These are phyloP conservation scores for Bryconaethiops microstoma DNA, from an alignment of 2,797 vertebrate genomes.

Conservation along the genomic window DNA sequence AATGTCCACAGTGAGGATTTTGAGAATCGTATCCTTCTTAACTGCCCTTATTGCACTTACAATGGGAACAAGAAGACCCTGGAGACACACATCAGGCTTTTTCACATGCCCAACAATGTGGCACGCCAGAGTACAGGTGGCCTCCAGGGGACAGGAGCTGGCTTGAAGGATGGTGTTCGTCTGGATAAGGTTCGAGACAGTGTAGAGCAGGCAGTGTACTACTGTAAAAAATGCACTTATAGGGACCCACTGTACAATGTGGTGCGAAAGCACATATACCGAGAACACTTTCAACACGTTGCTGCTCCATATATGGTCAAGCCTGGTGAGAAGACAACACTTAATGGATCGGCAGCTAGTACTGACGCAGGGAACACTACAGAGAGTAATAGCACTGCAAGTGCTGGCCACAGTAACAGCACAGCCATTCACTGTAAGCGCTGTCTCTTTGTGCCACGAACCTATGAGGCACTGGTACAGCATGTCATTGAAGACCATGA, in stretches of 20 bases:
- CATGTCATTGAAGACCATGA: conserved; percentile 99
- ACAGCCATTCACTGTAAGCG: conserved; percentile 96
- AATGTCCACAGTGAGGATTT: conserved; percentile 99
- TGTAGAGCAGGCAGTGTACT: conserved; percentile 99
- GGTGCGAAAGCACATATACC: conserved; percentile 99
- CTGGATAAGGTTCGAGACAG: conserved; percentile 87
- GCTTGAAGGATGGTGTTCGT: conserved; percentile 89
- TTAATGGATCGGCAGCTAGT: conserved; percentile 66
- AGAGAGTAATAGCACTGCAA: conserved; percentile 67
- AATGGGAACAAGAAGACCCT: conserved; percentile 99
- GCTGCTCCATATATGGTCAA: conserved; percentile 95
- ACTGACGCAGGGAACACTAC: conserved; percentile 80
- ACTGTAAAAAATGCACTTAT: conserved; percentile 99
- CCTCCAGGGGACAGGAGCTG: conserved; percentile 71
- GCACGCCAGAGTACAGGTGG: conserved; percentile 75
- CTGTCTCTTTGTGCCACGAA: conserved; percentile 97
- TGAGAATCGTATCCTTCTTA: conserved; percentile 97
- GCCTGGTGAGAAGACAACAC: conserved; percentile 85
- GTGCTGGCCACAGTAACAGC: conserved; percentile 73
- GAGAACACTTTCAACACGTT: conserved; percentile 99
- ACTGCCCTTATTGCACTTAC: conserved; percentile 99
- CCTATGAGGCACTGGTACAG: conserved; percentile 96
- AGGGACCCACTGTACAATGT: conserved; percentile 98
- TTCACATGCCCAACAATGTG: conserved; percentile 91
- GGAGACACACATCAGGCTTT: conserved; percentile 99